Evolutionary conservation across 2,113 vertebrate genomes (phyloP).

Genomic region (Rhombomys opimus): DNA sequence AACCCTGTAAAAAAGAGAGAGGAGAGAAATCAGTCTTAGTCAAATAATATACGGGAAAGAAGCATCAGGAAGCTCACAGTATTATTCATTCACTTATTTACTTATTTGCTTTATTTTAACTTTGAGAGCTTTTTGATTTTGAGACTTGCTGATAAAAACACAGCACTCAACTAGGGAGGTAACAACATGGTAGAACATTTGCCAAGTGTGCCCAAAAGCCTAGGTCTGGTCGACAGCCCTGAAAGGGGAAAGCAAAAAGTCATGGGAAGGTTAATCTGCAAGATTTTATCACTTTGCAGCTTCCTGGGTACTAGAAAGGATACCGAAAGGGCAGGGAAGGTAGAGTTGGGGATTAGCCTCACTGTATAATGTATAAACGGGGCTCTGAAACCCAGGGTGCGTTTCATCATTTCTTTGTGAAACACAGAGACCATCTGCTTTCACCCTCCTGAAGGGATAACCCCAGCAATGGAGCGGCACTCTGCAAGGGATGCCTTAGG

Average conservation of each 20-base stretch:
- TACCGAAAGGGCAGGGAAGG: background rate
- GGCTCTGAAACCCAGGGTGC: background rate
- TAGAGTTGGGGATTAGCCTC: background rate
- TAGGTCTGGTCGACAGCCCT: background rate
- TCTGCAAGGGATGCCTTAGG: background rate
- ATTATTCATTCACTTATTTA: background rate
- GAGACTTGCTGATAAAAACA: background rate
- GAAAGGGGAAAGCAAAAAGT: background rate
- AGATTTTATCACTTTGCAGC: background rate
- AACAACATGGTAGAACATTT: background rate
- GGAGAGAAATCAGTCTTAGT: background rate
- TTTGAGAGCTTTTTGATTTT: background rate
- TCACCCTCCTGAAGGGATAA: background rate
- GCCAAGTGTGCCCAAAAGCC: too few species aligned
- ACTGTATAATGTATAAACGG: background rate
- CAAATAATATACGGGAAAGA: background rate
- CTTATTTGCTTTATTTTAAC: background rate
- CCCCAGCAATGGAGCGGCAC: background rate
- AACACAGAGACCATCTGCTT: background rate
- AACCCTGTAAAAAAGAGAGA: background rate
- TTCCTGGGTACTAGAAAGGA: background rate
- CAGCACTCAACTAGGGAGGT: background rate
- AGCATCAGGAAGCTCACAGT: background rate
- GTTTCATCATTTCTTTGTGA: background rate
- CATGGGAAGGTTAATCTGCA: background rate